A percentile compares a stretch with the other conserved stretches of the same genome.
These are phyloP conservation scores for Amphilophus citrinellus DNA, from an alignment of 2,113 vertebrate genomes.

Conservation along the genomic window DNA sequence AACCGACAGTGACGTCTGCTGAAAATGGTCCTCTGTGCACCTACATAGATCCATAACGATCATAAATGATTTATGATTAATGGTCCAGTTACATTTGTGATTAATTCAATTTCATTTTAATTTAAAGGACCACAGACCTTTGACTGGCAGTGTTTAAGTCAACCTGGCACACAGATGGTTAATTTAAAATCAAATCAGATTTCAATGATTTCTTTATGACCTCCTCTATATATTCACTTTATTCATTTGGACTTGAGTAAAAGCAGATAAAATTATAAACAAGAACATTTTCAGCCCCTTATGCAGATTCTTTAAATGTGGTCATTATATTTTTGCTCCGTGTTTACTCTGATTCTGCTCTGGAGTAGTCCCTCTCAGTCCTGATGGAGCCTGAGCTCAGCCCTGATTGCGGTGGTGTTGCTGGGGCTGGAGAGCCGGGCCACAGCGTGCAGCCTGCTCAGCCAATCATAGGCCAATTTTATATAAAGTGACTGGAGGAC, in stretches of 20 bases:
- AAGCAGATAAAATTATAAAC: neutral
- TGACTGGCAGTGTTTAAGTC: too few species aligned
- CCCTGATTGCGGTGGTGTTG: neutral
- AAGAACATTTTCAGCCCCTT: neutral
- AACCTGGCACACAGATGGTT: too few species aligned
- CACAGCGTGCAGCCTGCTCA: neutral
- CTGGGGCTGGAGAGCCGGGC: neutral
- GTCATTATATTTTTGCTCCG: neutral
- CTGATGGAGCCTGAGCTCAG: neutral
- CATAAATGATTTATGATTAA: neutral
- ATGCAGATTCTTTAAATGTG: neutral
- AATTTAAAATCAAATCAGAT: too few species aligned
- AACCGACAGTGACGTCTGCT: neutral
- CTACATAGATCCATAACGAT: too few species aligned
- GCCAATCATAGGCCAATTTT: conserved; percentile 6
- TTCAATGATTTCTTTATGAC: too few species aligned
- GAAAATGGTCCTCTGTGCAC: neutral
- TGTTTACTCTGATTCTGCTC: neutral
- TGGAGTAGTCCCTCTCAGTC: neutral
- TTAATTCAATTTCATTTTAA: neutral
- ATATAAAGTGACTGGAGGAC: conserved; percentile 29
- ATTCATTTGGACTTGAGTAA: neutral
- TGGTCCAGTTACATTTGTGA: neutral
- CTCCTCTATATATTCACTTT: neutral
- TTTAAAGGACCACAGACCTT: neutral